Conservation (phyloP, 1,140 invertebrate species). For the Onthophagus taurus region DNA sequence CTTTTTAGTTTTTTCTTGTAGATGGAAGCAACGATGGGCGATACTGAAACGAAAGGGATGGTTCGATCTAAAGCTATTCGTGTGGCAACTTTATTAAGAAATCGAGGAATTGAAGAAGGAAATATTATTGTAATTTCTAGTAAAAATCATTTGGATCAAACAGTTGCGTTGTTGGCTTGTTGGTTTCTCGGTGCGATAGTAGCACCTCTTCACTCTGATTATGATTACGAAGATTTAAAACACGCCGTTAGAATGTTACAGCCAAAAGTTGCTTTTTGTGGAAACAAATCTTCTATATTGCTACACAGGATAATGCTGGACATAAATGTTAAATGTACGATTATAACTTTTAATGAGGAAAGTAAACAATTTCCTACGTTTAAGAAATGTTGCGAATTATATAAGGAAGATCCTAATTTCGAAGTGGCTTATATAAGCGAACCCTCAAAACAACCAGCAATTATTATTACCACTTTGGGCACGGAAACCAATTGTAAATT, state of each 20-base stretch:
- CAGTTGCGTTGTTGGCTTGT: constrained; percentile 22
- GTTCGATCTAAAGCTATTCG: constrained; percentile 19
- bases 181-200: constrained; percentile 26
- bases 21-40: constrained; percentile 22
- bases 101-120: constrained; percentile 16
- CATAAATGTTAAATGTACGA: not conserved
- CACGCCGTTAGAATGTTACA: constrained; percentile 19
- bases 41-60: constrained; percentile 26
- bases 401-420: constrained; percentile 8
- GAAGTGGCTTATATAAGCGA: constrained; percentile 6
- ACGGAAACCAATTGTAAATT: constrained; percentile 20
- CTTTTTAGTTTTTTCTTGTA: constrained; percentile 1
- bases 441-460: constrained; percentile 19
- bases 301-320: constrained; percentile 20
- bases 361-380: not conserved
- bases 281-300: constrained; percentile 19
- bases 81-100: constrained; percentile 21
- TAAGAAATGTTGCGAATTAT: not conserved
- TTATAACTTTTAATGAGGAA: constrained; percentile 6
- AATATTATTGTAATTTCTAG: constrained; percentile 26
- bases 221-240: constrained; percentile 20
- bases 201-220: constrained; percentile 23
- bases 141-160: constrained; percentile 25
- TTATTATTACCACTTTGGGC: constrained; percentile 24
- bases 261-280: constrained; percentile 28